Conservation (phyloP, 2,888 invertebrate genomes). For the Itoplectis maculator region DNA sequence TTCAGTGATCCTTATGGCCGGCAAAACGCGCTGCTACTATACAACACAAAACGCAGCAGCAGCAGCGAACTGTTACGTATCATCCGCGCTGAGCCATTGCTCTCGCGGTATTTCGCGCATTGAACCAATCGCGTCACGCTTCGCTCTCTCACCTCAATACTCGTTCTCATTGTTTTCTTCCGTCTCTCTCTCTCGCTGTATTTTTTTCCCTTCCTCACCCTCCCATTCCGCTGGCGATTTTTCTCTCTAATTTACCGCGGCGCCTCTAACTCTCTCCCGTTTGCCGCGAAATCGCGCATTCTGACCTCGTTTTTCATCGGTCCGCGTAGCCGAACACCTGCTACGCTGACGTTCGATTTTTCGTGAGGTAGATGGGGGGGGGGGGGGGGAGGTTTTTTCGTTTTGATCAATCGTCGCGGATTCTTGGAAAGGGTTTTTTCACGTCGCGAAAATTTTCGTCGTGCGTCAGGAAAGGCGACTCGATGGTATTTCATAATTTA, state of each 20-base stretch:
- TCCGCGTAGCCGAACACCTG: constrained; percentile 8
- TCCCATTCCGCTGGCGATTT: background rate
- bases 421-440: background rate
- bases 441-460: background rate
- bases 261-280: constrained; percentile 4
- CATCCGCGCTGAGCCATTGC: constrained; percentile 15
- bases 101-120: constrained; percentile 11
- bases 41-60: constrained; percentile 28
- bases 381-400: no score
- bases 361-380: no score
- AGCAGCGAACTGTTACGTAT: background rate
- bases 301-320: constrained; percentile 2
- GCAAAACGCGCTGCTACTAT: background rate
- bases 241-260: constrained; percentile 6
- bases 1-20: no score
- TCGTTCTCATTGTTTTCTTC: constrained; percentile 46
- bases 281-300: background rate
- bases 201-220: constrained; percentile 1
- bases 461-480: no score
- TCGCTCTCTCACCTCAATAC: constrained; percentile 44
- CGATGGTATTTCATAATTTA: background rate
- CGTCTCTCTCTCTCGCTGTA: constrained; percentile 20
- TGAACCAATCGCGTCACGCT: constrained; percentile 55
- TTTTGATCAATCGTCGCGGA: background rate
- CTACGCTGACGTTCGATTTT: constrained; percentile 8